Conservation (phyloP, 2,888 invertebrate species). For the Ormyrus nitidulus region DNA sequence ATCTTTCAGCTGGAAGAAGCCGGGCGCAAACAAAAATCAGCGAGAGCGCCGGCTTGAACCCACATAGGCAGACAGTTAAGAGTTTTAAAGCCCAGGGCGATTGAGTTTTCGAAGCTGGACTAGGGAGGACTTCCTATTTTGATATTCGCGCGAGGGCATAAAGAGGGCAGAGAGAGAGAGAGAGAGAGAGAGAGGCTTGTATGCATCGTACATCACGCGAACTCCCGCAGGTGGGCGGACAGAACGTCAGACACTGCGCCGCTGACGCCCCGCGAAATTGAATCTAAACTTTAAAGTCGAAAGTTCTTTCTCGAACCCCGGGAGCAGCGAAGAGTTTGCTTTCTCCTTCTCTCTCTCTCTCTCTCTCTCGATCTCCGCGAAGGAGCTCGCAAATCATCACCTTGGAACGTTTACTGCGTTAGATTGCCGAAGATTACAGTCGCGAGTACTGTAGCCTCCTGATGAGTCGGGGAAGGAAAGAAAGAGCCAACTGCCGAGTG, state of each 20-base stretch:
- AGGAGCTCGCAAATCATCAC: constrained; percentile 75
- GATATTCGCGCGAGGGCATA: constrained; percentile 36
- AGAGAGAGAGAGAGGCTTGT: too few species aligned
- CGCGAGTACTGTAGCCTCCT: constrained; percentile 51
- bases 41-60: not conserved
- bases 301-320: constrained; percentile 60
- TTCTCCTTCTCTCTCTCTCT: constrained; percentile 47
- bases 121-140: constrained; percentile 28
- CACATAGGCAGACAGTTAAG: constrained; percentile 4
- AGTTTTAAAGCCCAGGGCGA: constrained; percentile 8
- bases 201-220: constrained; percentile 59
- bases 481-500: not conserved
- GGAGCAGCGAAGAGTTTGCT: not conserved
- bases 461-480: constrained; percentile 34
- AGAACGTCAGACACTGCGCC: constrained; percentile 67
- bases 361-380: constrained; percentile 33
- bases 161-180: not conserved
- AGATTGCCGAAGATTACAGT: constrained; percentile 73
- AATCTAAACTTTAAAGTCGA: constrained; percentile 72
- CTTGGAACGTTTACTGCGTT: constrained; percentile 71
- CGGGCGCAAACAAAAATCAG: too few species aligned
- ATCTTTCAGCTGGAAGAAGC: not conserved
- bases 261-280: constrained; percentile 74
- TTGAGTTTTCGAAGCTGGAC: not conserved
- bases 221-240: constrained; percentile 71